phyloP scores from a whole-genome alignment of 2,888 invertebrate species.

The Hetaerina titia region DNA sequence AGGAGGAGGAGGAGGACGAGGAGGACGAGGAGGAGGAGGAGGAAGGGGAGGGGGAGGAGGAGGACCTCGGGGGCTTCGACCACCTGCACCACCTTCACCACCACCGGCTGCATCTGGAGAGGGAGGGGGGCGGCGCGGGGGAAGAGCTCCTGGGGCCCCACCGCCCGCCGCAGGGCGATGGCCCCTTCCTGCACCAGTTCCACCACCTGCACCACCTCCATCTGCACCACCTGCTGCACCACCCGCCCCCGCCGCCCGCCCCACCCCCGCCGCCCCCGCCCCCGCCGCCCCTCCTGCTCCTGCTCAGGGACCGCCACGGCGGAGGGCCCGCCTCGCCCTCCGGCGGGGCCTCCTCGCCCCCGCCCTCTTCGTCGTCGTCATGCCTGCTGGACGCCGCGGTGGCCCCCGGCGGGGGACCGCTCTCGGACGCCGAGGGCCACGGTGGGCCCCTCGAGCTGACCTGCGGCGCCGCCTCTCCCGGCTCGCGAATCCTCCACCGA shows the following conservation, averaged over 20 bases:
- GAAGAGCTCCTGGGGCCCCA: constrained; percentile 70
- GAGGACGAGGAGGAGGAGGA: constrained; percentile 51
- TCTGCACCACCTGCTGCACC: constrained; percentile 72
- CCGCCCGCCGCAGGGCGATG: constrained; percentile 78
- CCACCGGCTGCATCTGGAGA: constrained; percentile 68
- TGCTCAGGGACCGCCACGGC: constrained; percentile 76
- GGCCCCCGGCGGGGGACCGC: constrained; percentile 37
- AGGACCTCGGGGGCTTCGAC: constrained; percentile 75
- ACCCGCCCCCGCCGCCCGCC: constrained; percentile 78
- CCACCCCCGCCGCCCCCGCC: constrained; percentile 75
- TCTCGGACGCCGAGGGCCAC: constrained; percentile 56
- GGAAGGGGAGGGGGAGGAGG: constrained; percentile 73
- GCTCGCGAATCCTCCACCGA: constrained; percentile 72
- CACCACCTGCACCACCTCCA: constrained; percentile 76
- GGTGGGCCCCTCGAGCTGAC: constrained; percentile 65
- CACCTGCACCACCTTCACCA: constrained; percentile 72
- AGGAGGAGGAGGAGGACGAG: constrained; percentile 48
- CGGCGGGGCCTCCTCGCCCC: constrained; percentile 69
- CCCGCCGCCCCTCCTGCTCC: constrained; percentile 76
- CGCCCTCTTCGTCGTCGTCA: constrained; percentile 50
- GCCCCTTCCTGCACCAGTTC: constrained; percentile 78
- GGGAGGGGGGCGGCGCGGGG: constrained; percentile 70
- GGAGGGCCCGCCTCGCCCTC: constrained; percentile 73
- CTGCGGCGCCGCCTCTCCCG: constrained; percentile 70
- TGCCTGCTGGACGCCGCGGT: constrained; percentile 37